Base-by-base conservation (phyloP, 2,797 vertebrate genomes). In the Acridotheres tristis region DNA sequence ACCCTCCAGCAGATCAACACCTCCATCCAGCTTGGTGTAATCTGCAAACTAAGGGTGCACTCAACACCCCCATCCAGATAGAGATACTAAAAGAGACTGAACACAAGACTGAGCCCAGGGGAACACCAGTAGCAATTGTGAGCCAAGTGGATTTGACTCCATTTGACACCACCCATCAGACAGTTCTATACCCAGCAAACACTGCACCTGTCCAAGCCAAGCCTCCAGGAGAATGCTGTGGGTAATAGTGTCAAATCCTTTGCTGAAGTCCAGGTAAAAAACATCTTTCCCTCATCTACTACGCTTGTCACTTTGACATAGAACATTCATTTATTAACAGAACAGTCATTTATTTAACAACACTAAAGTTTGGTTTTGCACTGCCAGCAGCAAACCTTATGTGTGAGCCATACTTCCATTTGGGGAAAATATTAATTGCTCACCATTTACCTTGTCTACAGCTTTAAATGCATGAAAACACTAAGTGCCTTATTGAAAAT, bases 391-490 rank as follows among this genome's bases (percentile, higher is more conserved):
- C 53, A 84, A 72, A 42, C 45, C 68, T 92, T 86, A 55, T 77
- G 51, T 45, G 63, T 89, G 23, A 57, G 26, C 47, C 84, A 40
- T 86, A 85, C 23, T 83, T 88, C 63, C 77, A 50, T 90, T 91
- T 94, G 48, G 42, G 48, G 96, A 90, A 77, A 80, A 85, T 34
- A 88, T 51, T 3, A 93, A 55, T 85, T 90, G 36, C 50, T 88
- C 67, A 47, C 42, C 20, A 74, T 96, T 88, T 94, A 30, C 67
- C 54, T 50, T 17, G 27, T 89, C 85, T 93, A 65, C 59, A 71
- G 51, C 89, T 91, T 96, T 87, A 96, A 96, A 89, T 29, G 22
- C 63, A 68, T 30, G 45, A 95, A 90, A 96, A 87, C 36, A 78
- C 19, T 3, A 7, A 85, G 34, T 55, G 26, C 27, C 75, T 92